Evolutionary conservation across 2,797 vertebrate genomes (phyloP).

Genomic region (Podargus strigoides): DNA sequence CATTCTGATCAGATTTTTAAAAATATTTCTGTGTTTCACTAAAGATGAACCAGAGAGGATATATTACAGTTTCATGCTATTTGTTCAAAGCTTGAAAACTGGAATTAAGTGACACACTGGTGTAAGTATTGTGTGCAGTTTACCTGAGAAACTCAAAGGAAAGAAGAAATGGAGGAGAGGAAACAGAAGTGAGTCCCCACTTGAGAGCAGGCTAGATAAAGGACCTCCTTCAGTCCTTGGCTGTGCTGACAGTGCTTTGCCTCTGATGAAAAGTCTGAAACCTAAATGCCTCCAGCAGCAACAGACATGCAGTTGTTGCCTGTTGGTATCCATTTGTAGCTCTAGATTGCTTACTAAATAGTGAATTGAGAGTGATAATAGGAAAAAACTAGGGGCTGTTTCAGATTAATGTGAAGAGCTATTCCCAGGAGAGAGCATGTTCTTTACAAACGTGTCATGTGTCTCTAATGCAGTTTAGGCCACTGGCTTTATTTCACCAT

Average conservation of each 20-base stretch:
- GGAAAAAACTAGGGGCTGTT: not conserved
- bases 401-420: not conserved
- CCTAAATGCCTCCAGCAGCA: not conserved
- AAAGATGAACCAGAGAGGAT: not conserved
- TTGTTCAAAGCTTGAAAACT: not conserved
- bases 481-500: not conserved
- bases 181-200: not conserved
- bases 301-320: not conserved
- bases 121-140: not conserved
- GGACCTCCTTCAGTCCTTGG: not conserved
- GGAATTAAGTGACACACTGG: not conserved
- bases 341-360: not conserved
- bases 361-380: not conserved
- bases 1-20: not conserved
- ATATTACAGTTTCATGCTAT: not conserved
- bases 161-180: not conserved
- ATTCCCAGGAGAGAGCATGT: not conserved
- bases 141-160: not conserved
- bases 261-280: not conserved
- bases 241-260: not conserved
- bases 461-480: not conserved
- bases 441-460: not conserved
- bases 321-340: not conserved
- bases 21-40: not conserved
- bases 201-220: not conserved